These are phyloP conservation scores for Spea multiplicata DNA, from an alignment of 2,113 vertebrate genomes.

Conservation along the genomic window DNA sequence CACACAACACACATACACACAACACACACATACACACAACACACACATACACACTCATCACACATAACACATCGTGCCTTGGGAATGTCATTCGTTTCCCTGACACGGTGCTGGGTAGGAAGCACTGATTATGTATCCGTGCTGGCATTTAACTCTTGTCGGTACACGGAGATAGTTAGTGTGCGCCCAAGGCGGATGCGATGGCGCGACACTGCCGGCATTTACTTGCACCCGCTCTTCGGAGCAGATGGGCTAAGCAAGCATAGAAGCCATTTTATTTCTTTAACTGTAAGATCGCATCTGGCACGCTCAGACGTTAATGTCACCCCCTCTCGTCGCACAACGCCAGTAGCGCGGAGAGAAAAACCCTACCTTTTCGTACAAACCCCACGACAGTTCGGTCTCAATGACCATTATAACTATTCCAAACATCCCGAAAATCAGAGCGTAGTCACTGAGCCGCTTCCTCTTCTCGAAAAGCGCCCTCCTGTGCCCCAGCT, in stretches of 20 bases:
- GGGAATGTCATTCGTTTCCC: neutral
- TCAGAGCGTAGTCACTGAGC: conserved; percentile 93
- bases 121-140: neutral
- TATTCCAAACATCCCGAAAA: conserved; percentile 97
- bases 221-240: too few relatives aligned
- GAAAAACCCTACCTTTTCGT: conserved; percentile 85
- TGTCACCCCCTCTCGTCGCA: neutral
- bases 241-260: neutral
- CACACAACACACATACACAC: neutral
- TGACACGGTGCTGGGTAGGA: neutral
- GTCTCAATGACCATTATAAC: conserved; percentile 98
- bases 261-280: conserved; percentile 17
- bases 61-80: neutral
- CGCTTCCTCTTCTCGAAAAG: conserved; percentile 94
- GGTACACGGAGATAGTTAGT: neutral
- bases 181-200: too few relatives aligned
- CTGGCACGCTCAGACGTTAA: neutral
- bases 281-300: neutral
- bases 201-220: too few relatives aligned
- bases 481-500: conserved; percentile 87
- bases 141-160: conserved; percentile 7
- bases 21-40: too few relatives aligned
- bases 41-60: too few relatives aligned
- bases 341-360: conserved; percentile 45
- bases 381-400: conserved; percentile 94